Conservation (phyloP, 2,113 vertebrate genomes). For the Sturnira hondurensis region DNA sequence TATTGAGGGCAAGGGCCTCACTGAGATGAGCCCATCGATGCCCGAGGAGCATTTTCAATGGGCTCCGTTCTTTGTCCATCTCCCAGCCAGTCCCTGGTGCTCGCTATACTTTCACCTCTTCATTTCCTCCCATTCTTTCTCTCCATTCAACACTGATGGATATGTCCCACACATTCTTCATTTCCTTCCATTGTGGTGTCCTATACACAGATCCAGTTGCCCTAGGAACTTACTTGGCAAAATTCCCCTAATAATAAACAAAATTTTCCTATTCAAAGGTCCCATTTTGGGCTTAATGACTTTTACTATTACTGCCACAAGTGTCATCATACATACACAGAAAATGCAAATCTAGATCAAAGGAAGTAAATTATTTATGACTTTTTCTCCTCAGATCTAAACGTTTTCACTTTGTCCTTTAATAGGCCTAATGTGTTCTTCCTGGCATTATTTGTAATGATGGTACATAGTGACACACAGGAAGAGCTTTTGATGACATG, state of each 20-base stretch:
- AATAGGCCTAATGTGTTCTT: neutral
- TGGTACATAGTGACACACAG: neutral
- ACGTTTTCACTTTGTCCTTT: conserved; percentile 52
- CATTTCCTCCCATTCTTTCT: neutral
- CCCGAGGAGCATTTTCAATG: neutral
- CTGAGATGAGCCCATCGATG: neutral
- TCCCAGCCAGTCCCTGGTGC: neutral
- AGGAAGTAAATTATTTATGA: conserved; percentile 83
- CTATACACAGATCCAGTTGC: conserved; percentile 83
- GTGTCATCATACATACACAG: conserved; percentile 85
- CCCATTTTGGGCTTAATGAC: conserved; percentile 83
- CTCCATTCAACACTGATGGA: neutral
- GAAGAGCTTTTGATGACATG: neutral
- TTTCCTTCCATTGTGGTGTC: conserved; percentile 80
- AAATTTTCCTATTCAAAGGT: conserved; percentile 78
- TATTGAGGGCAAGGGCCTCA: neutral
- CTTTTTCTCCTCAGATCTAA: conserved; percentile 54
- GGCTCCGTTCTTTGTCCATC: neutral
- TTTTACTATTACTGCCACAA: conserved; percentile 81
- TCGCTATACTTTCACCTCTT: neutral
- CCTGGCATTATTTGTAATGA: neutral
- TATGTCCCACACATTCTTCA: neutral
- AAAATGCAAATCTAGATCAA: conserved; percentile 85
- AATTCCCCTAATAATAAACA: conserved; percentile 82
- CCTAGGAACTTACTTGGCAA: conserved; percentile 84